phyloP scores from a whole-genome alignment of 2,113 vertebrate genomes.

The Lagopus muta region DNA sequence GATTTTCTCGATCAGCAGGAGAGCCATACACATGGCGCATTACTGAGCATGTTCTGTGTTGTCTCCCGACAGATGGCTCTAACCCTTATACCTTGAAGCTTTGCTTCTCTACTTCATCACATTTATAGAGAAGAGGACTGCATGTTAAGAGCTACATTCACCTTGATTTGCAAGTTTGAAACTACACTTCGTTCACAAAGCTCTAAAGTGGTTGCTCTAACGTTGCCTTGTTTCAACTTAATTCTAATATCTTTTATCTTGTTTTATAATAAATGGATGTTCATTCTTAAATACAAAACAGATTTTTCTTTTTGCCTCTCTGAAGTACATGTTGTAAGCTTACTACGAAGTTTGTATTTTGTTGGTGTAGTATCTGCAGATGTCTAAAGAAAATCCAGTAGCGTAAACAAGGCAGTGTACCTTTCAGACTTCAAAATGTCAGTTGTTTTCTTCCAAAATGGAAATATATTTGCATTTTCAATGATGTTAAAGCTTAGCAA shows the following conservation, averaged over 20 bases:
- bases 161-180: constrained; percentile 73
- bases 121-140: constrained; percentile 85
- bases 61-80: constrained; percentile 89
- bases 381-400: constrained; percentile 58
- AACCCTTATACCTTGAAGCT: constrained; percentile 98
- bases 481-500: constrained; percentile 74
- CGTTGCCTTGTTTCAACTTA: constrained; percentile 80
- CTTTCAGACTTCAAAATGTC: constrained; percentile 50
- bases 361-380: constrained; percentile 67
- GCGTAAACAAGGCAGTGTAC: constrained; percentile 45
- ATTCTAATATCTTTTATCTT: constrained; percentile 70
- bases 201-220: constrained; percentile 76
- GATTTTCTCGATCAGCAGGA: neutral
- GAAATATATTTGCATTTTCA: constrained; percentile 78
- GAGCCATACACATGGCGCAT: neutral
- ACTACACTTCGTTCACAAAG: constrained; percentile 69
- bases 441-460: constrained; percentile 67
- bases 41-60: constrained; percentile 6
- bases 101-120: constrained; percentile 98
- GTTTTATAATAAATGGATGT: constrained; percentile 83
- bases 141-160: constrained; percentile 71
- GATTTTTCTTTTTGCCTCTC: constrained; percentile 70
- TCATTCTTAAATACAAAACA: constrained; percentile 57
- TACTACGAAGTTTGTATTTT: constrained; percentile 74
- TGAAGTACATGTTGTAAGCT: constrained; percentile 73